Evolutionary conservation across 2,888 invertebrate species (phyloP).

Genomic region (Leucophora obtusa): DNA sequence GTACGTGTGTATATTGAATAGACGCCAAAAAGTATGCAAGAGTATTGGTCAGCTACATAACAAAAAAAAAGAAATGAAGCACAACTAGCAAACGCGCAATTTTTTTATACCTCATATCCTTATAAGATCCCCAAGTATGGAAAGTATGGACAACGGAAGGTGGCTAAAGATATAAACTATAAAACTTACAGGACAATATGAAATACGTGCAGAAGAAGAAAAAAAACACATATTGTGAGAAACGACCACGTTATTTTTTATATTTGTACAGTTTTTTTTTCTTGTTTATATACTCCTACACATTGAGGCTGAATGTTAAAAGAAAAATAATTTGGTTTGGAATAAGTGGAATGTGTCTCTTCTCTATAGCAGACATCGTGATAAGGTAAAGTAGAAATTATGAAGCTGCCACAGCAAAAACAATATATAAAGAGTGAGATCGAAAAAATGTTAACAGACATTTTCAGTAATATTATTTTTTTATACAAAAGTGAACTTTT

Average conservation of each 20-base stretch:
- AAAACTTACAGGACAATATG: slow-evolving; percentile 50
- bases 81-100: slow-evolving; percentile 50
- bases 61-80: slow-evolving; percentile 31
- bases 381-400: slow-evolving; percentile 54
- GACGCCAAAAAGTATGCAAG: slow-evolving; percentile 45
- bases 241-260: slow-evolving; percentile 46
- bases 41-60: slow-evolving; percentile 24
- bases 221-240: slow-evolving; percentile 32
- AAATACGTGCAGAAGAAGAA: slow-evolving; percentile 30
- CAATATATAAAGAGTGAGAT: slow-evolving; percentile 3
- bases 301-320: slow-evolving; percentile 13
- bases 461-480: too few relatives aligned
- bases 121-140: slow-evolving; percentile 9
- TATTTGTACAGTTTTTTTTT: slow-evolving; percentile 8
- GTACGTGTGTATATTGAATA: not conserved
- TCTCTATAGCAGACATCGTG: slow-evolving; percentile 31
- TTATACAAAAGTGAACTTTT: too few relatives aligned
- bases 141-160: slow-evolving; percentile 4
- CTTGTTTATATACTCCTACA: not conserved
- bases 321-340: slow-evolving; percentile 20
- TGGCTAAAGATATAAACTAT: slow-evolving; percentile 41
- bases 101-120: slow-evolving; percentile 34
- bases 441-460: too few relatives aligned
- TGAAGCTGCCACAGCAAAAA: slow-evolving; percentile 43
- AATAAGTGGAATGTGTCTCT: slow-evolving; percentile 13